Base-by-base conservation (phyloP, 2,888 invertebrate species). In the Dynastes tityus region DNA sequence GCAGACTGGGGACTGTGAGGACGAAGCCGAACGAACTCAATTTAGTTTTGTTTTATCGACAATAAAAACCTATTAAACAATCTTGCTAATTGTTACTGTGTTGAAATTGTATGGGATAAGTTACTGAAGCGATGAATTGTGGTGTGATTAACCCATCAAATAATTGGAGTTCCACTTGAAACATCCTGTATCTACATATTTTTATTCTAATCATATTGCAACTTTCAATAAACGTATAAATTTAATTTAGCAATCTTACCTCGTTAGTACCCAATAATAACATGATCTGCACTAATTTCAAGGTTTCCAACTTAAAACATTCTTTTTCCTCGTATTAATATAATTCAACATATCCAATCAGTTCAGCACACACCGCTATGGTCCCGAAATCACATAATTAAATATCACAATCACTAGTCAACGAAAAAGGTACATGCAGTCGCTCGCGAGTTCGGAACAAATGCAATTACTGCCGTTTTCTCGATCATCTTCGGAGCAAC, bases 171-270 rank as follows among this genome's bases (percentile, higher is more conserved):
- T 16, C 16, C 16, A 16, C 16, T 16, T 32, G 32, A 45, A 45
- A 45, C 9, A 45, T 45, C 1, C 1, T 45, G 1, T 8, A 45
- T 45, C 2, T 8, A 45, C 16, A 16, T 16, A 16, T 11, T 45
- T 9, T 45, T 45, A 45, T 45, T 45, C 2, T 32, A 2, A 45
- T 45, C 11, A 9, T 3, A 6, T 40, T 40, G 40, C 8, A 8
- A 6, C 40, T 6, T 40, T 40, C 40, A 8, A 40, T 40, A 40
- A 53, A 1, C 16, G n/a, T 55, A 6, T 55, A 29, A 64, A 32
- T 64, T 27, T 2, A 64, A 13, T 27, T 64, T 64, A 64, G 64
- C 29, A 16, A 45, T 16, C 45, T 67, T 67, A 67, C 65, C 65
- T 65, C 37, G 37, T 65, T 37, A 65, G 9, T n/a, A 37, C 6